Base-by-base conservation (phyloP, 2,888 invertebrate genomes). In the Cotesia congregata region DNA sequence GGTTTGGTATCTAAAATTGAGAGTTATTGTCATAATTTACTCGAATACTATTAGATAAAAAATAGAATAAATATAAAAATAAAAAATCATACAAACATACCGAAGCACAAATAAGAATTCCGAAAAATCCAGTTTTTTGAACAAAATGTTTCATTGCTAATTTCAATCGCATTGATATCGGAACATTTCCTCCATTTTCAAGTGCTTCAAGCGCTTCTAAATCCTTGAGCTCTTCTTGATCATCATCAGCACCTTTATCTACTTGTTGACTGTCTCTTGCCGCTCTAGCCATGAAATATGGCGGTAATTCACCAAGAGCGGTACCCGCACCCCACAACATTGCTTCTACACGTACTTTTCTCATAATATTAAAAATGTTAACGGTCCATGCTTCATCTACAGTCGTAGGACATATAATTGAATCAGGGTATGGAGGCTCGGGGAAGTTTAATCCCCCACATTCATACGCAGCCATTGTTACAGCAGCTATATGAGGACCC, bases 281-380 rank as follows among this genome's bases (percentile, higher is more conserved):
- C 4, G 99, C 98, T 79, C 97, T 92, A n/a, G 99, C 99, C 98
- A 99, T 98, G 90, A 99, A 99, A 92, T 99, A 99, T 0, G 99
- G 99, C 2, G 99, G 99, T 82, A 99, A 90, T 89, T 99, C 99
- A 0, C 99, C 99, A n/a, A 99, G 91, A 0, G 99, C 99, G 0
- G 99, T 99, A 4, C 99, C 97, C 30, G 96, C 94, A 3, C 97
- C 98, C 99, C 99, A 99, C 91, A 99, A 94, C 93, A 99, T 96
- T 9, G 98, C 96, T 91, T 99, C 99, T 80, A 98, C 91, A 38
- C 98, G 93, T 20, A 98, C 95, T 91, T 98, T 98, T 50, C 95
- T 93, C 95, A 99, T 97, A 81, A 99, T 98, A 83, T 94, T 94
- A 93, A 97, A 96, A 84, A 99, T 93, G 38, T 96, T 93, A 75